These are phyloP conservation scores for Platorchestia sp. DNA, from an alignment of 1,140 invertebrate genomes.

Conservation along the genomic window DNA sequence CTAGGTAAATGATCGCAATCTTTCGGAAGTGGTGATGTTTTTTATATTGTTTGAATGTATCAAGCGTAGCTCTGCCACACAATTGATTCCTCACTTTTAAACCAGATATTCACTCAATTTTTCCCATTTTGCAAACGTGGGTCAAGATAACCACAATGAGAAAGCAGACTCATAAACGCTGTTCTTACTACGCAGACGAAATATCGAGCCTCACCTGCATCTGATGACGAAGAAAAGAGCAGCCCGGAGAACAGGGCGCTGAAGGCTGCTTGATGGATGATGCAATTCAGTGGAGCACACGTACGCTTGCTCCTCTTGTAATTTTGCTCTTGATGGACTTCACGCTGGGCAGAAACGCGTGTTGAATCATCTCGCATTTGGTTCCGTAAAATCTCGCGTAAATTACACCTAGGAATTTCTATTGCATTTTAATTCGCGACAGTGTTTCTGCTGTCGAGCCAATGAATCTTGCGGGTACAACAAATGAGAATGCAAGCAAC, in stretches of 20 bases:
- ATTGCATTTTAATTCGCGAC: neutral
- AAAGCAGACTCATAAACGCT: neutral
- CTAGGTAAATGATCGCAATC: neutral
- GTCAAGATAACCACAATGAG: neutral
- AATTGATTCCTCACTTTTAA: neutral
- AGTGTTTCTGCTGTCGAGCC: neutral
- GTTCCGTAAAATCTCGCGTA: neutral
- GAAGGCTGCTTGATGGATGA: constrained; percentile 12
- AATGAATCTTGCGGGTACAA: neutral
- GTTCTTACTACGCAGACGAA: neutral
- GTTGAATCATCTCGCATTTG: neutral
- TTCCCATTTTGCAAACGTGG: neutral
- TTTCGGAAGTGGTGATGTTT: neutral
- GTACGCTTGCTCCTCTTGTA: neutral
- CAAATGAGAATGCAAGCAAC: neutral
- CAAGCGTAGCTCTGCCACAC: neutral
- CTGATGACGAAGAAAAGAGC: neutral
- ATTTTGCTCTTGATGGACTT: neutral
- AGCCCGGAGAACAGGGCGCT: neutral
- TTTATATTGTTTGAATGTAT: neutral
- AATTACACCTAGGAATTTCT: neutral
- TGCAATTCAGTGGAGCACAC: constrained; percentile 14
- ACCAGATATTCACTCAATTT: too few species aligned
- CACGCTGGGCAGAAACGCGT: neutral
- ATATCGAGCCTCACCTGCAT: neutral